These are phyloP conservation scores for Scrobipalpa atriplicella DNA, from an alignment of 2,888 invertebrate species.

Conservation along the genomic window DNA sequence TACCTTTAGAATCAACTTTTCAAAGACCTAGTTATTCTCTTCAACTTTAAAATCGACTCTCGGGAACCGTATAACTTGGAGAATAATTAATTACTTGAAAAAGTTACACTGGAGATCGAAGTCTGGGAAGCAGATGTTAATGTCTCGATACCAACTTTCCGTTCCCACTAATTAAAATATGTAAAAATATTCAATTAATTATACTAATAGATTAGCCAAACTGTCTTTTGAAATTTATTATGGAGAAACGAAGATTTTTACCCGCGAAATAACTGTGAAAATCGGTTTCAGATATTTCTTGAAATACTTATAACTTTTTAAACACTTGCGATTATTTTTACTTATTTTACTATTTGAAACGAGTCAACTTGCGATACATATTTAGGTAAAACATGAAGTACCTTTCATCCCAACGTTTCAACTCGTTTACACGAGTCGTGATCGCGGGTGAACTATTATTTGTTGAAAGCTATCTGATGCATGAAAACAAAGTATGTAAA, in stretches of 20 bases:
- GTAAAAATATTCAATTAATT: constrained; percentile 26
- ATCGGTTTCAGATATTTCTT: too few species aligned
- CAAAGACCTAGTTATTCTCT: not conserved
- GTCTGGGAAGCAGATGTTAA: constrained; percentile 17
- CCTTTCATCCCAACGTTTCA: too few species aligned
- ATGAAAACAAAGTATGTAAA: too few species aligned
- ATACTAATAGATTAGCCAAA: constrained; percentile 18
- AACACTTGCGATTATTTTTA: too few species aligned
- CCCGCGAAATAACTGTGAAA: not conserved
- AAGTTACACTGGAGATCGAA: constrained; percentile 3
- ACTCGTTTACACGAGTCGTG: too few species aligned
- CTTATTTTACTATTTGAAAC: too few species aligned
- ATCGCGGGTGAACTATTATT: too few species aligned
- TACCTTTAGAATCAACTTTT: not conserved
- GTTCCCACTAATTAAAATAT: constrained; percentile 20
- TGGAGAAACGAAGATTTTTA: not conserved
- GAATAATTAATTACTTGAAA: constrained; percentile 20
- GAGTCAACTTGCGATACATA: too few species aligned
- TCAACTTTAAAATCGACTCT: not conserved
- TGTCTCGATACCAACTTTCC: constrained; percentile 22
- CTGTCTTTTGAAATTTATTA: not conserved
- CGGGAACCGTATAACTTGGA: not conserved
- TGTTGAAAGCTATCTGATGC: too few species aligned
- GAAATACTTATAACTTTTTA: too few species aligned
- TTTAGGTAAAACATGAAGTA: too few species aligned